A percentile compares a stretch with the other conserved stretches of the same genome.
phyloP scores from a whole-genome alignment of 2,797 vertebrate species.

The Centropyge bicolor region DNA sequence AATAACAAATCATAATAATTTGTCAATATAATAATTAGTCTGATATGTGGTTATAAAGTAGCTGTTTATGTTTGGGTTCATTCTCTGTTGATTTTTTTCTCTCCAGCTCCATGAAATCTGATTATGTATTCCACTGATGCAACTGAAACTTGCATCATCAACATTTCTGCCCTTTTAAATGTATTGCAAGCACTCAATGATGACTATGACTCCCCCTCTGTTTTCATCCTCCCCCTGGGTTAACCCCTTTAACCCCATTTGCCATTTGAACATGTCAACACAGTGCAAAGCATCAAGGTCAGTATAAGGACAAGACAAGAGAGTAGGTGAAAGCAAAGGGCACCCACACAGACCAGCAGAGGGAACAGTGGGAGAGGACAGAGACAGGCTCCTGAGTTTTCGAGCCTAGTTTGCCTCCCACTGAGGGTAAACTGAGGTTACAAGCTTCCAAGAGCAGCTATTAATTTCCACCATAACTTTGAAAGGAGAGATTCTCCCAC shows the following conservation, averaged over 20 bases:
- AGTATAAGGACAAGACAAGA: conserved; percentile 12
- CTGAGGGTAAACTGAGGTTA: conserved; percentile 37
- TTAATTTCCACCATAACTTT: conserved; percentile 46
- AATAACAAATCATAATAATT: background rate
- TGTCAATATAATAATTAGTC: background rate
- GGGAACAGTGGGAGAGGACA: background rate
- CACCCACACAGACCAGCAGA: conserved; percentile 1
- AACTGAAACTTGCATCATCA: background rate
- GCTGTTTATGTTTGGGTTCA: background rate
- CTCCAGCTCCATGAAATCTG: background rate
- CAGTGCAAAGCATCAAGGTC: background rate
- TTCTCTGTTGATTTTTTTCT: background rate
- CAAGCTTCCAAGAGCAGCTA: conserved; percentile 28
- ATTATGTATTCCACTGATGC: background rate
- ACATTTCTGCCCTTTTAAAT: conserved; percentile 7
- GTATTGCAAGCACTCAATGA: conserved; percentile 2
- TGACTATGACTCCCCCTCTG: background rate
- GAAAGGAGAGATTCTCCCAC: conserved; percentile 45
- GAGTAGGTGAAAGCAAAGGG: conserved; percentile 7
- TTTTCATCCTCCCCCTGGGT: background rate
- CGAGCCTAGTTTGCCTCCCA: conserved; percentile 6
- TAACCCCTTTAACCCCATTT: conserved; percentile 8
- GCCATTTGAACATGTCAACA: conserved; percentile 18
- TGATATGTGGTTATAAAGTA: background rate
- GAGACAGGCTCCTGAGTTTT: background rate